phyloP scores from a whole-genome alignment of 2,888 invertebrate species.

The Cybosia mesomella region DNA sequence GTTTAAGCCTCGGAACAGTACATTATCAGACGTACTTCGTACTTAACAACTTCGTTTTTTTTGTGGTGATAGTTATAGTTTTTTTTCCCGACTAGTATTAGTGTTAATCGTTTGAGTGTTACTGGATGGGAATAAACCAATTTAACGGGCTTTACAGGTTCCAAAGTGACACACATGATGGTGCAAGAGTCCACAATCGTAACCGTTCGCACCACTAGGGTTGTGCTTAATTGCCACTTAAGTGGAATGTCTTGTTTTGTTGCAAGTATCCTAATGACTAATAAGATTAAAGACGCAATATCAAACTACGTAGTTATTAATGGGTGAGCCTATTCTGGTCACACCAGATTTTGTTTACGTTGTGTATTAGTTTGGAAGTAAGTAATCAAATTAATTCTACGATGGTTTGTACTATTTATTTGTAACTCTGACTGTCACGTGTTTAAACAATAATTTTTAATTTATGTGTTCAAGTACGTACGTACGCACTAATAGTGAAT shows the following conservation, averaged over 20 bases:
- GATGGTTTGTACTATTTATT: slow-evolving; percentile 21
- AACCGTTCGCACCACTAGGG: background rate
- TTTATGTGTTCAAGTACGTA: background rate
- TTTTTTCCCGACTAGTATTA: too few relatives aligned
- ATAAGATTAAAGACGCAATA: slow-evolving; percentile 17
- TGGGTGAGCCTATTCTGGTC: slow-evolving; percentile 19
- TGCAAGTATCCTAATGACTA: background rate
- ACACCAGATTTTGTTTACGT: slow-evolving; percentile 29
- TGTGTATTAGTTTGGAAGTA: slow-evolving; percentile 12
- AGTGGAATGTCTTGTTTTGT: background rate
- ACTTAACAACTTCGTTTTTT: too few relatives aligned
- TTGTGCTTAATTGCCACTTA: background rate
- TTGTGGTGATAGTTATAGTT: too few relatives aligned
- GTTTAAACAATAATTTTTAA: background rate
- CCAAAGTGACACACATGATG: background rate
- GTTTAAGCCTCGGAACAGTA: too few relatives aligned
- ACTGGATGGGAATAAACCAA: too few relatives aligned
- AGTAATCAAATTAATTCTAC: slow-evolving; percentile 24
- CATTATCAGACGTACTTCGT: too few relatives aligned
- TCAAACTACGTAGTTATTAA: slow-evolving; percentile 15
- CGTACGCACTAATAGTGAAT: background rate
- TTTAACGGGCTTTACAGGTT: too few relatives aligned
- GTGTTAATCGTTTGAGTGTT: too few relatives aligned
- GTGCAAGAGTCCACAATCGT: background rate
- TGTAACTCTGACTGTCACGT: background rate